These are phyloP conservation scores for Leucoptera coffeella DNA, from an alignment of 2,888 invertebrate genomes.

Conservation along the genomic window DNA sequence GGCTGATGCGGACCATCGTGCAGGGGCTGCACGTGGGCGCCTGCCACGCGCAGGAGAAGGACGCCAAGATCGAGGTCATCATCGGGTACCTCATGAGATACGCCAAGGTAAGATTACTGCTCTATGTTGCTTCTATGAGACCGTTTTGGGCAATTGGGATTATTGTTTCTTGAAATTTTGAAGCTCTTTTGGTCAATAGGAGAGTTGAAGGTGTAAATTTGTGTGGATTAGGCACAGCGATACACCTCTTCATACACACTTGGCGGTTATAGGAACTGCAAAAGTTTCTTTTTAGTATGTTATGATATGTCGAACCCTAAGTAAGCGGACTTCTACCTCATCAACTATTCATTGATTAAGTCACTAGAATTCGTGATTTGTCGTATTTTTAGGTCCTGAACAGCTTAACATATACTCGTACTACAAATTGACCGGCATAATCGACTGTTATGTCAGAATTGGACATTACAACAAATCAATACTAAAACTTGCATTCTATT, in stretches of 20 bases:
- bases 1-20: slow-evolving; percentile 72
- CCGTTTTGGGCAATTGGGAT: neutral
- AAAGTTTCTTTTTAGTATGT: too few species aligned
- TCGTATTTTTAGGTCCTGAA: too few species aligned
- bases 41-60: slow-evolving; percentile 68
- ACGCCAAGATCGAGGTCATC: slow-evolving; percentile 71
- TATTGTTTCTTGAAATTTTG: neutral
- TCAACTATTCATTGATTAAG: too few species aligned
- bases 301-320: too few species aligned
- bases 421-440: too few species aligned
- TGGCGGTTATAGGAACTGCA: neutral
- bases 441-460: too few species aligned
- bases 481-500: too few species aligned
- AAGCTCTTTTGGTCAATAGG: neutral
- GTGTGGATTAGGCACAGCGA: neutral
- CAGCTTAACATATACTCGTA: too few species aligned
- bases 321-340: too few species aligned
- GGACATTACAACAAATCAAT: too few species aligned
- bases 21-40: slow-evolving; percentile 80
- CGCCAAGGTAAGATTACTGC: slow-evolving; percentile 38
- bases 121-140: neutral
- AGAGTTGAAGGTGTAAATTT: neutral
- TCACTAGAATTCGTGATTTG: too few species aligned
- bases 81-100: slow-evolving; percentile 76
- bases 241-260: too few species aligned